Conservation (phyloP, 2,888 invertebrate genomes). For the Lysandra coridon region DNA sequence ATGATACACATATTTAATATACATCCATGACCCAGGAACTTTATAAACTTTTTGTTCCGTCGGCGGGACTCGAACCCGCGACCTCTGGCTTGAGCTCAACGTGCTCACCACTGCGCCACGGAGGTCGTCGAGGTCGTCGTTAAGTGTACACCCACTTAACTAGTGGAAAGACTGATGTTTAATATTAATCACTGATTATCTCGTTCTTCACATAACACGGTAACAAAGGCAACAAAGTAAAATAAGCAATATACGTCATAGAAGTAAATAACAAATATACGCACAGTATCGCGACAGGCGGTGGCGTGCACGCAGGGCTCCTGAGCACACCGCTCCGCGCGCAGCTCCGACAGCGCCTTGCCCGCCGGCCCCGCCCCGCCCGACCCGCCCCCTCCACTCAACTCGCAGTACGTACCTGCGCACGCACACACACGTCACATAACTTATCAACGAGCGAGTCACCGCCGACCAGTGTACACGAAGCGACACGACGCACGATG, state of each 20-base stretch:
- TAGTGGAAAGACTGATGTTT: no score
- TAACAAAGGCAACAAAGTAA: no score
- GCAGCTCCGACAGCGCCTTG: slow-evolving; percentile 67
- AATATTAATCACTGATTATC: no score
- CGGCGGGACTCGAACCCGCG: no score
- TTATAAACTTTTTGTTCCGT: no score
- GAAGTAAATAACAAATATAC: slow-evolving; percentile 53
- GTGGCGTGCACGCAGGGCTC: slow-evolving; percentile 80
- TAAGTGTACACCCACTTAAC: no score
- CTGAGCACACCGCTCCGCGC: slow-evolving; percentile 55
- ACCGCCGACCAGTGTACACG: neutral
- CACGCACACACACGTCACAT: slow-evolving; percentile 68
- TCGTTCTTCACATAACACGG: neutral
- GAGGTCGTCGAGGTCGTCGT: no score
- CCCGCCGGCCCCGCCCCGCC: slow-evolving; percentile 63
- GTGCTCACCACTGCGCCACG: no score
- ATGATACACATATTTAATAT: no score
- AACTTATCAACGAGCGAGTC: neutral
- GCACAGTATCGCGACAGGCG: slow-evolving; percentile 83
- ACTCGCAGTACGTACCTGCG: slow-evolving; percentile 78
- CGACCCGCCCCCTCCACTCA: slow-evolving; percentile 54
- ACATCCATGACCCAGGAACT: no score
- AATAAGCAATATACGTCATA: neutral
- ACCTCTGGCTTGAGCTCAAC: no score
- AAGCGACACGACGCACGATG: slow-evolving; percentile 14